Evolutionary conservation across 2,113 vertebrate species (phyloP).

Genomic region (Ophthalmolycus amberensis): DNA sequence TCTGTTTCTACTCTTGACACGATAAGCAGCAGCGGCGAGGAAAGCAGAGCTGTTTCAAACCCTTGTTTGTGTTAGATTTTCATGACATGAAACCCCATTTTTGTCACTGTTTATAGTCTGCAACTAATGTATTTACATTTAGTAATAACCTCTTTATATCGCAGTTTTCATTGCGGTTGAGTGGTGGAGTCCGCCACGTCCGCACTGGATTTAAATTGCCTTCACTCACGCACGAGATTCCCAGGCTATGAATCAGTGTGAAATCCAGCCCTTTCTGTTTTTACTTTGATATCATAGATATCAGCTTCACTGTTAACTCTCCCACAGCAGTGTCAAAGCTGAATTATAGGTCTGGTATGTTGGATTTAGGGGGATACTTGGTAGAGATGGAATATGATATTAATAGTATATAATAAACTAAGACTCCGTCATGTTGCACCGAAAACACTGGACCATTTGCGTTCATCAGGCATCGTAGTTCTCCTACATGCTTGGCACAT

Average conservation of each 20-base stretch:
- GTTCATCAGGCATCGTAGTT: neutral
- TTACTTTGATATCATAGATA: neutral
- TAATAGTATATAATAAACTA: neutral
- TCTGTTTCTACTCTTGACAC: constrained; percentile 29
- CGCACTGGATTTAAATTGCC: neutral
- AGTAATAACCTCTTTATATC: neutral
- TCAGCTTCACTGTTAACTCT: neutral
- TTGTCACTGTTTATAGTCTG: neutral
- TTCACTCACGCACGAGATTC: neutral
- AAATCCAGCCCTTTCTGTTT: neutral
- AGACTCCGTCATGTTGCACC: neutral
- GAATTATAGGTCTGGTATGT: neutral
- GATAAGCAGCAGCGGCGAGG: neutral
- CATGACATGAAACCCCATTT: no score
- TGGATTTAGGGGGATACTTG: neutral
- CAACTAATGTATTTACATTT: neutral
- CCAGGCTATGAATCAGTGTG: neutral
- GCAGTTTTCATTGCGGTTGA: neutral
- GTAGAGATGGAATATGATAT: neutral
- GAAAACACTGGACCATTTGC: neutral
- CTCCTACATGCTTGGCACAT: neutral
- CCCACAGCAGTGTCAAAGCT: neutral
- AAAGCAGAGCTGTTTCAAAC: neutral
- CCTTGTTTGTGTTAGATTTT: no score
- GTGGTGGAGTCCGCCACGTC: neutral